phyloP scores from a whole-genome alignment of 2,113 vertebrate species.

The Campylomormyrus numenius region DNA sequence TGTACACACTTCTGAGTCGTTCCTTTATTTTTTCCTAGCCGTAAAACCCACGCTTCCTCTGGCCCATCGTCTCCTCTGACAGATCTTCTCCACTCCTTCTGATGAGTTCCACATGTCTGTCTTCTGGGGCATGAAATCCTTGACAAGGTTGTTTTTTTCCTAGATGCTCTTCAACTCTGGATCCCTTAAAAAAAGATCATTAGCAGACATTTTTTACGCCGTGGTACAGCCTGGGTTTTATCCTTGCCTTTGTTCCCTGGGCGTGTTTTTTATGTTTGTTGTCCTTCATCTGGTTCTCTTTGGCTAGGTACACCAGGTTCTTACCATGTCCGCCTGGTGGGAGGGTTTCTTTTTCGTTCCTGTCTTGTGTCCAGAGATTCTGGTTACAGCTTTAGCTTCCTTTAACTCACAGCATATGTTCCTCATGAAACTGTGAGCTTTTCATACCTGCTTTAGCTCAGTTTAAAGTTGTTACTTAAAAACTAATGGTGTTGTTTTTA shows the following conservation, averaged over 20 bases:
- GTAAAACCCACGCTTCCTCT: constrained; percentile 9
- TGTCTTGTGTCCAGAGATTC: background rate
- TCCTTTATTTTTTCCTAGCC: background rate
- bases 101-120: constrained; percentile 27
- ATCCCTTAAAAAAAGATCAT: constrained; percentile 1
- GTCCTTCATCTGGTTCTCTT: background rate
- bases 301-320: background rate
- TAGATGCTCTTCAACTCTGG: background rate
- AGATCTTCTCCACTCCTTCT: constrained; percentile 10
- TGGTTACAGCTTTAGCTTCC: background rate
- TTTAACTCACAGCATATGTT: background rate
- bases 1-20: constrained; percentile 9
- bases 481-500: background rate
- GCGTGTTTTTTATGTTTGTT: background rate
- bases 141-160: background rate
- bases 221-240: background rate
- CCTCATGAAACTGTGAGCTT: background rate
- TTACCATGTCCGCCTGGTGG: background rate
- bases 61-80: background rate
- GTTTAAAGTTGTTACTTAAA: background rate
- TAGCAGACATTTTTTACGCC: background rate
- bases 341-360: background rate
- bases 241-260: background rate
- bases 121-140: constrained; percentile 5
- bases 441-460: constrained; percentile 2